phyloP scores from a whole-genome alignment of 2,797 vertebrate genomes.

The Chromobotia macracanthus region DNA sequence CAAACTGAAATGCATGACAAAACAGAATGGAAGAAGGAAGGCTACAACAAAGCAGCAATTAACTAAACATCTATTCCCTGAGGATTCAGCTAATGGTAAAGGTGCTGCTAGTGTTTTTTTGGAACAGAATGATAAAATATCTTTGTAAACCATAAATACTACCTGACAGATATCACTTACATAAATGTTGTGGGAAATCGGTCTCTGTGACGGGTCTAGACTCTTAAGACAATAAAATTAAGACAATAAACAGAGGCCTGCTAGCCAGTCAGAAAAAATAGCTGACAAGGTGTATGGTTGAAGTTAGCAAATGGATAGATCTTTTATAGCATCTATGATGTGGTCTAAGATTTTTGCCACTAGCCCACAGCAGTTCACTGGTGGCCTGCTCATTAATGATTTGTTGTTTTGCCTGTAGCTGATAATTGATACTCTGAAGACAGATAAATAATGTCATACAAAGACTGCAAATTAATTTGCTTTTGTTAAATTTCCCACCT shows the following conservation, averaged over 20 bases:
- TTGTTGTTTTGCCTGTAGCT: background rate
- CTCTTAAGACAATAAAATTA: background rate
- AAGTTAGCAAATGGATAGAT: no score
- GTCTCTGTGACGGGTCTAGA: background rate
- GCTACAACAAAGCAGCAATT: background rate
- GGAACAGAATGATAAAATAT: background rate
- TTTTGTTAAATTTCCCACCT: background rate
- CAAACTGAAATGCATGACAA: slow-evolving; percentile 19
- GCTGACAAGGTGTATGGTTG: background rate
- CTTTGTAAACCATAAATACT: no score
- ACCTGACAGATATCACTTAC: no score
- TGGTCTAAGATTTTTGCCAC: background rate
- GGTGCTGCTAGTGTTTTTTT: background rate
- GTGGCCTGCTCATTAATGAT: background rate
- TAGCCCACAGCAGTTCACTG: background rate
- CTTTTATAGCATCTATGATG: background rate
- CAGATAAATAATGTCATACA: background rate
- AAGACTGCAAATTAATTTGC: background rate
- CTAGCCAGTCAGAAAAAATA: background rate
- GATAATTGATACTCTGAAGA: background rate
- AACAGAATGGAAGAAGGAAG: slow-evolving; percentile 6
- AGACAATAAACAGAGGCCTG: background rate
- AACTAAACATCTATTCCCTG: background rate
- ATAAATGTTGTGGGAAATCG: background rate
- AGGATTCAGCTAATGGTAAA: background rate